A percentile compares a stretch with the other conserved stretches of the same genome.
Conservation (phyloP, 2,113 vertebrate genomes). For the Chloroceryle aenea region DNA sequence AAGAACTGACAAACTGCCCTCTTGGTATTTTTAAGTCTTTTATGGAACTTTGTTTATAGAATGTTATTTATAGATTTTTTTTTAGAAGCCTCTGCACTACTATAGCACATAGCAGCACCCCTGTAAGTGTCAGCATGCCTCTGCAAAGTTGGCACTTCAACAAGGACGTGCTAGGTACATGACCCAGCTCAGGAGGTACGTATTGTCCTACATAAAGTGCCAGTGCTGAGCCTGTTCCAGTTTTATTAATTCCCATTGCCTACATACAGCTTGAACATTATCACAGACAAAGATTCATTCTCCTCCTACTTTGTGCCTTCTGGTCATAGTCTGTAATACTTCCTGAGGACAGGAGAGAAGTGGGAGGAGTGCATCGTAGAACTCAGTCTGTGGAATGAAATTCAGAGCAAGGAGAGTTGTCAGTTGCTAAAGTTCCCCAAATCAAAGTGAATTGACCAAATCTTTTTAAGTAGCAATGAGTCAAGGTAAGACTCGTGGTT, state of each 20-base stretch:
- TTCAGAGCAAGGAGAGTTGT: not conserved
- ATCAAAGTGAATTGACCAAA: not conserved
- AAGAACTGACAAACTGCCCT: not conserved
- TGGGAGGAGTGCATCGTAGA: not conserved
- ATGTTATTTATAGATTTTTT: constrained; percentile 35
- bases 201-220: constrained; percentile 33
- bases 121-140: constrained; percentile 43
- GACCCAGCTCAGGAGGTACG: constrained; percentile 26
- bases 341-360: not conserved
- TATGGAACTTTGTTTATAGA: constrained; percentile 15
- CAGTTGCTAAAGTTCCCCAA: not conserved
- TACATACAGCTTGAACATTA: not conserved
- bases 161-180: constrained; percentile 18
- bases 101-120: not conserved
- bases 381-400: not conserved
- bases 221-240: constrained; percentile 13
- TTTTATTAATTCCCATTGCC: constrained; percentile 9
- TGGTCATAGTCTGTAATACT: not conserved
- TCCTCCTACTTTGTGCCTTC: not conserved
- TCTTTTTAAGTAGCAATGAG: not conserved
- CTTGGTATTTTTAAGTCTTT: constrained; percentile 23
- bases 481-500: not conserved
- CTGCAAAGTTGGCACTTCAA: constrained; percentile 16
- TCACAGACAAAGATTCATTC: not conserved
- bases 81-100: not conserved